Conservation (phyloP, 1,140 invertebrate species). For the Cherax destructor region DNA sequence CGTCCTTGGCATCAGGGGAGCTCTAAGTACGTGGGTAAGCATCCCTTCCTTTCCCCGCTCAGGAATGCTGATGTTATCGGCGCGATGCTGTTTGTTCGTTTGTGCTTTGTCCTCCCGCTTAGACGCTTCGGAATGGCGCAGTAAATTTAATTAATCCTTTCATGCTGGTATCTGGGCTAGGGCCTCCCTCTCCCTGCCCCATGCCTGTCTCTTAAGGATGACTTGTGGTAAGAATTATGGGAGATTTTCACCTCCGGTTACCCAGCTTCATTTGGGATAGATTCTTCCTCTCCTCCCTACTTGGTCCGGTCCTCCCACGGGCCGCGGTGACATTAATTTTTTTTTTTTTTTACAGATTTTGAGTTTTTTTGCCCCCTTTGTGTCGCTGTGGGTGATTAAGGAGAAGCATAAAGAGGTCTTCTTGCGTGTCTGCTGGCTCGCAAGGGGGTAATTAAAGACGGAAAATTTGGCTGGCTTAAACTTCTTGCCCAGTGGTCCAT, state of each 20-base stretch:
- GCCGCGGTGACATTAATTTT: constrained; percentile 15
- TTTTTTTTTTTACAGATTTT: not conserved
- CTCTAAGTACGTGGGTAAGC: not conserved
- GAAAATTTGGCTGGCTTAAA: too few species aligned
- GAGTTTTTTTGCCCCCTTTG: not conserved
- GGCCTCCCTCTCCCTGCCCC: not conserved
- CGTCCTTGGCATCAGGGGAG: not conserved
- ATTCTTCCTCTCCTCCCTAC: not conserved
- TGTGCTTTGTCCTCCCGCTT: constrained; percentile 40
- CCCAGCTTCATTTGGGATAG: not conserved
- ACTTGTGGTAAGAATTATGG: not conserved
- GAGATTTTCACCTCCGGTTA: not conserved
- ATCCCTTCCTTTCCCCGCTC: not conserved
- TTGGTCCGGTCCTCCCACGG: too few species aligned
- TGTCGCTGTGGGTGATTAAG: not conserved
- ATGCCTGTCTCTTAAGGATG: constrained; percentile 20
- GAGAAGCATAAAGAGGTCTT: not conserved
- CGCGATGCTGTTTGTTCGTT: constrained; percentile 32
- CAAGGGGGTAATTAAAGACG: not conserved
- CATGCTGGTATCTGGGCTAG: constrained; percentile 41
- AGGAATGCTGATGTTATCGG: constrained; percentile 44
- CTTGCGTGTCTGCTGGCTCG: not conserved
- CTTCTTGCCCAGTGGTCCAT: too few species aligned
- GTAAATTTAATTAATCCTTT: constrained; percentile 68
- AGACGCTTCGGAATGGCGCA: constrained; percentile 54